phyloP scores from a whole-genome alignment of 2,113 vertebrate genomes.

The Gymnogyps californianus region DNA sequence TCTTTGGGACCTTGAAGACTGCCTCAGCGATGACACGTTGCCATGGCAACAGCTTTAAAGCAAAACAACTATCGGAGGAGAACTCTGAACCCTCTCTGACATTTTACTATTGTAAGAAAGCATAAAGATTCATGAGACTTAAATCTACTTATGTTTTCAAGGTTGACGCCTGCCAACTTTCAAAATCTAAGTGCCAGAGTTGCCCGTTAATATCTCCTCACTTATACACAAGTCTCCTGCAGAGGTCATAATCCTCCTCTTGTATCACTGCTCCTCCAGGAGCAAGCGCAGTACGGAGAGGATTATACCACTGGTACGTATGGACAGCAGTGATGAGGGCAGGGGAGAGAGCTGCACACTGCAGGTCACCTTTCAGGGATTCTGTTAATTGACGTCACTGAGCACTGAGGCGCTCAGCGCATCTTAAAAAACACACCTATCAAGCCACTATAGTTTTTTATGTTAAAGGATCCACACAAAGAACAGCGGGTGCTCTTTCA shows the following conservation, averaged over 20 bases:
- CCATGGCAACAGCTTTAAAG: background rate
- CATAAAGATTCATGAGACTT: background rate
- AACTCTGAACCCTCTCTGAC: background rate
- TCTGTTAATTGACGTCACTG: background rate
- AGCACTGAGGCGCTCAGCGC: background rate
- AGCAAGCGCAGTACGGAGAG: background rate
- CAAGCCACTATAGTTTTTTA: too few relatives aligned
- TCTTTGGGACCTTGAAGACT: background rate
- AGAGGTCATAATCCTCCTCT: background rate
- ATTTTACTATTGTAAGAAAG: background rate
- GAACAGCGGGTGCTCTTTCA: background rate
- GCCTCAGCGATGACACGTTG: background rate
- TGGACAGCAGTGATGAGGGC: fast-evolving
- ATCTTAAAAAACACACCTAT: fast-evolving
- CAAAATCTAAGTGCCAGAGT: background rate
- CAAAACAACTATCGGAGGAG: background rate
- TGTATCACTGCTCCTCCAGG: background rate
- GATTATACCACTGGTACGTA: fast-evolving
- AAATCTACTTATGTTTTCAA: background rate
- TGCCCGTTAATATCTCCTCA: background rate
- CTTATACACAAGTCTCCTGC: fast-evolving
- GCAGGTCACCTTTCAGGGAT: background rate
- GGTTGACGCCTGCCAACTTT: background rate
- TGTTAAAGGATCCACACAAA: background rate
- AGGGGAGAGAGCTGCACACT: background rate